Evolutionary conservation across 92 coral and sea anemone genomes (phyloP).

Genomic region (Porites evermanni): DNA sequence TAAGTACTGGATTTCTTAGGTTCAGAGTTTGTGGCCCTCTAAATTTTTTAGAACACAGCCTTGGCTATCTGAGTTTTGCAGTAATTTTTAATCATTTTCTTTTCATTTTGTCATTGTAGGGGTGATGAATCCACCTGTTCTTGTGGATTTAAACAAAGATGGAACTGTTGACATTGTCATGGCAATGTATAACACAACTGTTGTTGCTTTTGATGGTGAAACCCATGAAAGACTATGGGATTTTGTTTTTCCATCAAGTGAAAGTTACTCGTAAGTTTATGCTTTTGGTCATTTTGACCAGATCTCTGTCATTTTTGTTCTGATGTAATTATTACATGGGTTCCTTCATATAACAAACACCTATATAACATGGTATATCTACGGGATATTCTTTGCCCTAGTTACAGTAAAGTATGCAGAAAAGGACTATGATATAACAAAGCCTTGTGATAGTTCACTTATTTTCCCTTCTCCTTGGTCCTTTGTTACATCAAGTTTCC

Average conservation of each 20-base stretch:
- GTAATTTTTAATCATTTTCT: neutral
- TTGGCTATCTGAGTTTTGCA: neutral
- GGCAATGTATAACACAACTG: conserved; percentile 94
- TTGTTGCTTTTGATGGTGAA: conserved; percentile 97
- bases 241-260: conserved; percentile 86
- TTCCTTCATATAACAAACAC: too few relatives aligned
- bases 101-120: conserved; percentile 50
- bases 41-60: too few relatives aligned
- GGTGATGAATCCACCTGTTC: conserved; percentile 95
- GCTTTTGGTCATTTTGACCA: neutral
- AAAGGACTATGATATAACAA: too few relatives aligned
- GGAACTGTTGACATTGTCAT: conserved; percentile 96
- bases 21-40: neutral
- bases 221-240: conserved; percentile 81
- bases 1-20: too few relatives aligned
- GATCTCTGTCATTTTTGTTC: neutral
- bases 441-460: too few relatives aligned
- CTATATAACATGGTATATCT: too few relatives aligned
- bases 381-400: too few relatives aligned
- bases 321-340: neutral
- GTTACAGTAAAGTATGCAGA: too few relatives aligned
- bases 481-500: too few relatives aligned
- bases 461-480: too few relatives aligned
- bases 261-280: conserved; percentile 87
- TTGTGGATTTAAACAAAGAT: conserved; percentile 91